phyloP scores from a whole-genome alignment of 2,113 vertebrate species.

The Hippocampus comes region DNA sequence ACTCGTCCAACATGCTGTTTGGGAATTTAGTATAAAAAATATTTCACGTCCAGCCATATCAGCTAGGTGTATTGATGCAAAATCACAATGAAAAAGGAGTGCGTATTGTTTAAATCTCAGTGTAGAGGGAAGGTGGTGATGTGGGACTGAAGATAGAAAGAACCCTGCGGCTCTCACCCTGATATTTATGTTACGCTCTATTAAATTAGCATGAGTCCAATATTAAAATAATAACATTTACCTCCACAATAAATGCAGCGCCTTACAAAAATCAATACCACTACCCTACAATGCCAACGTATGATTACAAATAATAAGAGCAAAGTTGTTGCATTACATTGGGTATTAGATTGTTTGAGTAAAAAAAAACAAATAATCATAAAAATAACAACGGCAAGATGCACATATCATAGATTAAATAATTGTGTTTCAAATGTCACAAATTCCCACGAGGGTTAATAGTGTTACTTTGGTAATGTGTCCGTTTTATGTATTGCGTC shows the following conservation, averaged over 20 bases:
- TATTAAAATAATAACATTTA: constrained; percentile 81
- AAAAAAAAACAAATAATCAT: constrained; percentile 23
- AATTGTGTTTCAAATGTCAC: constrained; percentile 78
- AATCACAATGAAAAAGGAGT: constrained; percentile 4
- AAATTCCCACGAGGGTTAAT: constrained; percentile 70
- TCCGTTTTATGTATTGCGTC: constrained; percentile 26
- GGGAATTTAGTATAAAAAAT: neutral
- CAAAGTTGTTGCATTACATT: constrained; percentile 70
- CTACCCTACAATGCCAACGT: constrained; percentile 70
- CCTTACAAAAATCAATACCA: constrained; percentile 74
- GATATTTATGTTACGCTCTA: constrained; percentile 67
- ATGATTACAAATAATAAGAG: constrained; percentile 78
- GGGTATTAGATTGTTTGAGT: constrained; percentile 53
- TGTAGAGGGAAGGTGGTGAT: constrained; percentile 5
- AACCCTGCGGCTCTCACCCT: constrained; percentile 60
- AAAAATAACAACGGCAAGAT: constrained; percentile 63
- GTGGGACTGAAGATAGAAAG: constrained; percentile 31
- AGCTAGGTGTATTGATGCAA: constrained; percentile 26
- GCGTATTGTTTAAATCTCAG: constrained; percentile 34
- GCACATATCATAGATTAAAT: constrained; percentile 71
- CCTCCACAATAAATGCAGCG: constrained; percentile 72
- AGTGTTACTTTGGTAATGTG: constrained; percentile 64
- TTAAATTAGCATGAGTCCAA: constrained; percentile 74
- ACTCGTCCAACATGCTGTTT: neutral
- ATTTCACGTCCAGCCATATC: neutral